These are phyloP conservation scores for Drepana arcuata DNA, from an alignment of 1,140 invertebrate genomes.

Conservation along the genomic window DNA sequence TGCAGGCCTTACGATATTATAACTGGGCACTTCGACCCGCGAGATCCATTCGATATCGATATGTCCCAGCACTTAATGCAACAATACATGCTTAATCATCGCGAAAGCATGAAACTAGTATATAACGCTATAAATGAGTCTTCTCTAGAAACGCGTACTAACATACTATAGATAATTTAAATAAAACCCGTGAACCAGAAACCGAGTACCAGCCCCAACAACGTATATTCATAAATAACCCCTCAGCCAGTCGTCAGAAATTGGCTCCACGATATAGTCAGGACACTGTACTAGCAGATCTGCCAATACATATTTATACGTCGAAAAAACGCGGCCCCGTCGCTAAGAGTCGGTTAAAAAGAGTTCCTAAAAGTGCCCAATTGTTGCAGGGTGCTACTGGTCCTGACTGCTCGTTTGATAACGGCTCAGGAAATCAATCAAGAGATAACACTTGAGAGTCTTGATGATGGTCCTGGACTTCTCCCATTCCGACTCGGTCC, in stretches of 20 bases:
- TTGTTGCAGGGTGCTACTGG: conserved; percentile 20
- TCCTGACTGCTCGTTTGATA: conserved; percentile 8
- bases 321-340: conserved; percentile 15
- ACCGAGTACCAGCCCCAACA: conserved; percentile 5
- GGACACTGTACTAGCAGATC: conserved; percentile 3
- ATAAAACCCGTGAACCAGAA: conserved; percentile 6
- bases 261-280: conserved; percentile 5
- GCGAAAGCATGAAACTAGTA: conserved; percentile 4
- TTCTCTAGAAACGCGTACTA: background rate
- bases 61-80: conserved; percentile 3
- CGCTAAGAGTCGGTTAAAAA: conserved; percentile 14
- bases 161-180: conserved; percentile 2
- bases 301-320: conserved; percentile 7
- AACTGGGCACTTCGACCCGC: conserved; percentile 4
- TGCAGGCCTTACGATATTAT: conserved; percentile 4
- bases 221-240: conserved; percentile 6
- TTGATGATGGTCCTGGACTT: conserved; percentile 13
- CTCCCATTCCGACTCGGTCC: conserved; percentile 12
- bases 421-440: conserved; percentile 4
- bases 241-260: conserved; percentile 4
- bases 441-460: conserved; percentile 13
- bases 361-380: conserved; percentile 14
- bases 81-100: conserved; percentile 5
- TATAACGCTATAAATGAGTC: conserved; percentile 5
- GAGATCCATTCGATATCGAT: conserved; percentile 7